These are phyloP conservation scores for Sesia bembeciformis DNA, from an alignment of 2,888 invertebrate species.

Conservation along the genomic window DNA sequence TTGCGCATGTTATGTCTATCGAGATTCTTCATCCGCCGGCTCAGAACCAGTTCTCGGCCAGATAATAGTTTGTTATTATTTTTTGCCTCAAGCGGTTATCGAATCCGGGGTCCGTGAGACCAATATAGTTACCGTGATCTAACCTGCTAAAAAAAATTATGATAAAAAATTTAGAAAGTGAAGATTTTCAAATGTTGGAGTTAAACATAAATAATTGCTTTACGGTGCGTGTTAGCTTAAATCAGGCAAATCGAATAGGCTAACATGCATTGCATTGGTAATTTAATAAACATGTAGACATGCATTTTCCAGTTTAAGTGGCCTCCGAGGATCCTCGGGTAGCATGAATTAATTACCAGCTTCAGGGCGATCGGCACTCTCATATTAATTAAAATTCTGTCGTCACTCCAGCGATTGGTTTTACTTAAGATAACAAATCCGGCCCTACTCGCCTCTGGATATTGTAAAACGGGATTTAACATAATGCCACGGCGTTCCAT, in stretches of 20 bases:
- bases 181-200: no score
- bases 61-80: constrained; percentile 65
- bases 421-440: constrained; percentile 34
- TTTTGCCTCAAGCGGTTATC: constrained; percentile 25
- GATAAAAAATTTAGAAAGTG: no score
- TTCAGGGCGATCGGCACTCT: constrained; percentile 21
- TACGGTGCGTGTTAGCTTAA: no score
- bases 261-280: neutral
- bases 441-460: constrained; percentile 9
- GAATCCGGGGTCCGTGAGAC: neutral
- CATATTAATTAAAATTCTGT: constrained; percentile 42
- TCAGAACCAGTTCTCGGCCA: constrained; percentile 53
- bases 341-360: constrained; percentile 29
- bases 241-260: no score
- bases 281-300: neutral
- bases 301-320: constrained; percentile 7
- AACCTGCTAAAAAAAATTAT: no score
- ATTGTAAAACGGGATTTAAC: neutral
- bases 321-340: constrained; percentile 11
- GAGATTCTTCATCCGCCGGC: constrained; percentile 38
- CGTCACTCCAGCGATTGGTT: constrained; percentile 30
- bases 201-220: no score
- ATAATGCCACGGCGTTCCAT: neutral
- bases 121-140: neutral
- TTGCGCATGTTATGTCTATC: constrained; percentile 43